A percentile compares a stretch with the other conserved stretches of the same genome.
Conservation (phyloP, 1,140 invertebrate genomes). For the Apocrypta bakeri region DNA sequence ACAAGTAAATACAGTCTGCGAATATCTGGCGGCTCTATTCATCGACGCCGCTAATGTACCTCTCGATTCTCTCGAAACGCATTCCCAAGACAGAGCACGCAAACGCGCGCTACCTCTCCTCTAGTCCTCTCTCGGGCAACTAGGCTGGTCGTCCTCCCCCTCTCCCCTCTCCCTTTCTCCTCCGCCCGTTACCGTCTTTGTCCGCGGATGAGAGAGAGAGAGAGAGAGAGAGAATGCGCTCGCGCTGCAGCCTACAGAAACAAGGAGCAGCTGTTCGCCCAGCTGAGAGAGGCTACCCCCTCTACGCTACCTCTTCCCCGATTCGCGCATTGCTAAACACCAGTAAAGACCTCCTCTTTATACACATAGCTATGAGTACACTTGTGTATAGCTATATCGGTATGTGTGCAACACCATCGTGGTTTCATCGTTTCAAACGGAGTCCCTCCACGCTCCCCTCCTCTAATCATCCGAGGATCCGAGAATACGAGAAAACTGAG, state of each 20-base stretch:
- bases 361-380: no score
- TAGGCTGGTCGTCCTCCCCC: not conserved
- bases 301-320: not conserved
- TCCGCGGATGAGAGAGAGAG: not conserved
- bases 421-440: no score
- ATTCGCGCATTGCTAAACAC: not conserved
- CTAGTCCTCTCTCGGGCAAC: conserved; percentile 19
- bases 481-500: no score
- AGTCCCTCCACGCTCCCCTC: no score
- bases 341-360: no score
- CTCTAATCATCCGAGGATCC: no score
- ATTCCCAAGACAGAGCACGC: not conserved
- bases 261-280: conserved; percentile 40
- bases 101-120: not conserved
- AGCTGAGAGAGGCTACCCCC: conserved; percentile 30
- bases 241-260: not conserved
- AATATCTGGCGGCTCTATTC: no score
- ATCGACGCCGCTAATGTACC: no score
- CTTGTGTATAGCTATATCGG: no score
- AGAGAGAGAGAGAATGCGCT: conserved; percentile 20
- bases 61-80: not conserved
- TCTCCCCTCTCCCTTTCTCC: not conserved
- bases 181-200: not conserved
- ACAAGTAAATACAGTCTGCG: no score
- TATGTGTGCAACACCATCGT: no score